These are phyloP conservation scores for Onychomys arenicola DNA, from an alignment of 2,797 vertebrate genomes.

Conservation along the genomic window DNA sequence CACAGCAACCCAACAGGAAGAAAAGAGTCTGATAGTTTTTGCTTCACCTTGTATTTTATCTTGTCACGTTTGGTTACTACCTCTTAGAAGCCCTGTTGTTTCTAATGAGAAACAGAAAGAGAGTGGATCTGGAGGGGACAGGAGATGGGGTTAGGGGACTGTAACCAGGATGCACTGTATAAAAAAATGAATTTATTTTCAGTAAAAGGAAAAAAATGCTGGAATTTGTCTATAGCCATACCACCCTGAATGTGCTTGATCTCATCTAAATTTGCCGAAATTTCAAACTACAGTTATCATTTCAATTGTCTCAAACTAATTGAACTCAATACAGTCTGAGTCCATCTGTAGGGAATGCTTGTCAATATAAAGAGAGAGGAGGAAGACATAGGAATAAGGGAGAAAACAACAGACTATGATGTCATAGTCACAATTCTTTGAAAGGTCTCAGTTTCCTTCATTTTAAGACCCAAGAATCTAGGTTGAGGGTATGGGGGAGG, in stretches of 20 bases:
- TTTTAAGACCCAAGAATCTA: constrained; percentile 1
- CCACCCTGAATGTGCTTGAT: background rate
- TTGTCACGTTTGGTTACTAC: background rate
- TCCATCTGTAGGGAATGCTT: background rate
- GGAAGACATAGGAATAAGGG: background rate
- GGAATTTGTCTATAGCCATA: background rate
- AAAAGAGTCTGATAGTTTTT: background rate
- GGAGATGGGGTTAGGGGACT: background rate
- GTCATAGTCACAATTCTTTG: background rate
- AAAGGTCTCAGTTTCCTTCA: background rate
- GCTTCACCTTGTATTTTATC: background rate
- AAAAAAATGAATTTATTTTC: background rate
- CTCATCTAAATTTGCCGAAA: background rate
- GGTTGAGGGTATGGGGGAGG: too few relatives aligned
- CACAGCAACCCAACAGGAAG: background rate
- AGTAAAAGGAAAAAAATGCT: background rate
- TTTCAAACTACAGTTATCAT: background rate
- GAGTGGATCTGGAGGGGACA: background rate
- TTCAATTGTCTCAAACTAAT: background rate
- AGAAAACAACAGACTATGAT: background rate
- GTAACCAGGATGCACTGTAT: background rate
- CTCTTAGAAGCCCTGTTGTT: background rate
- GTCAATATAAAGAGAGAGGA: background rate
- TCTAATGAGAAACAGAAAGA: background rate
- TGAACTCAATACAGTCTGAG: background rate